These are phyloP conservation scores for Daktulosphaira vitifoliae DNA, from an alignment of 1,140 invertebrate species.

Conservation along the genomic window DNA sequence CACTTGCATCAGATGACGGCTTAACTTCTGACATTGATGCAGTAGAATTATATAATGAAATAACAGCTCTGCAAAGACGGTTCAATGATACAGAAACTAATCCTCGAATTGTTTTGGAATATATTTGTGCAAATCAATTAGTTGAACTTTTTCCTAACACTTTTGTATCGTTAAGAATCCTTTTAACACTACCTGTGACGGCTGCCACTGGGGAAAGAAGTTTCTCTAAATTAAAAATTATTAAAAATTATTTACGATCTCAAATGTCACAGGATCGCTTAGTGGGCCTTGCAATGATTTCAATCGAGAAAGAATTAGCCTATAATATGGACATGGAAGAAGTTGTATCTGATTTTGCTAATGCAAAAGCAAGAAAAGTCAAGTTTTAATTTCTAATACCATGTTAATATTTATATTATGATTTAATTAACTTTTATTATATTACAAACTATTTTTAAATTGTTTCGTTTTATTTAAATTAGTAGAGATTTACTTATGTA, in stretches of 20 bases:
- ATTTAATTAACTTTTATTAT: background rate
- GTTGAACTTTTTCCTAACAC: background rate
- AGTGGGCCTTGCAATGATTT: background rate
- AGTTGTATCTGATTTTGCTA: background rate
- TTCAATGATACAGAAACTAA: background rate
- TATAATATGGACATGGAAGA: background rate
- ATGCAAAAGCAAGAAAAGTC: conserved; percentile 8
- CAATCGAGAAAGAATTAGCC: background rate
- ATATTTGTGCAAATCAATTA: background rate
- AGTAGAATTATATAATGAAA: background rate
- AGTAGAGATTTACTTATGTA: too few relatives aligned
- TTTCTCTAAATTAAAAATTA: background rate
- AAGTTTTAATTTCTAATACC: too few relatives aligned
- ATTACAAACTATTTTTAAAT: too few relatives aligned
- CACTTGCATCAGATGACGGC: background rate
- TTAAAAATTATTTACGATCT: conserved; percentile 11
- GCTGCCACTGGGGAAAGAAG: background rate
- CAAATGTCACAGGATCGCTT: background rate
- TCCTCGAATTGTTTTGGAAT: background rate
- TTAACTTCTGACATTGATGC: background rate
- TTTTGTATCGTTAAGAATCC: background rate
- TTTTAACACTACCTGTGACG: background rate
- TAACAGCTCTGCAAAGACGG: background rate
- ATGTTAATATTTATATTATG: background rate
- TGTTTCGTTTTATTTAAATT: too few relatives aligned